A percentile compares a stretch with the other conserved stretches of the same genome.
Conservation (phyloP, 2,113 vertebrate genomes). For the Vidua macroura region DNA sequence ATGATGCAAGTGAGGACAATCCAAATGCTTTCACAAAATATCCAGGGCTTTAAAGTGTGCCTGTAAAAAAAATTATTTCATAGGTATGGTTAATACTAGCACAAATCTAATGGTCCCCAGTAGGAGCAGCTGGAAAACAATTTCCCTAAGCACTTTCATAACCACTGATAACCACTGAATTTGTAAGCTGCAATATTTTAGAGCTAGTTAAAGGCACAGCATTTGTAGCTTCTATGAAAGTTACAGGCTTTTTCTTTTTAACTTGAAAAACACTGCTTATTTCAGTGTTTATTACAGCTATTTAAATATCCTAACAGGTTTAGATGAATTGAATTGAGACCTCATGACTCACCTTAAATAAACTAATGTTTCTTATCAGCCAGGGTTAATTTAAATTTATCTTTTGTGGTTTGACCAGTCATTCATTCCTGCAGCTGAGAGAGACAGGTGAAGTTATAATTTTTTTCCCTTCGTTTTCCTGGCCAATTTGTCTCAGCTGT, state of each 20-base stretch:
- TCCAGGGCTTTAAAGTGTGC: background rate
- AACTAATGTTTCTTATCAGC: background rate
- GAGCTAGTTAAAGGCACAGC: background rate
- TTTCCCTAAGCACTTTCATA: background rate
- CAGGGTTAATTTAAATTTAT: background rate
- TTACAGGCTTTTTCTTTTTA: background rate
- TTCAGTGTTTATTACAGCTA: background rate
- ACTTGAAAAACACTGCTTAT: background rate
- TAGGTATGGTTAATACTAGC: background rate
- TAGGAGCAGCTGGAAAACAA: background rate
- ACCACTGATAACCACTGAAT: background rate
- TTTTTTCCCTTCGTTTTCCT: background rate
- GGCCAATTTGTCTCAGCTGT: background rate
- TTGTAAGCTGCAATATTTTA: background rate
- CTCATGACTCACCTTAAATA: background rate
- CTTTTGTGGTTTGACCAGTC: background rate
- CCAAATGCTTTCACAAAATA: background rate
- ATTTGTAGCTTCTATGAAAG: background rate
- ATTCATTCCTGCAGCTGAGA: background rate
- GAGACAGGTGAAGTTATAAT: background rate
- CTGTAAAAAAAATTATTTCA: background rate
- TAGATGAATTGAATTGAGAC: background rate
- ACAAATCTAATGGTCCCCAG: background rate
- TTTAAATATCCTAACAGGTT: background rate
- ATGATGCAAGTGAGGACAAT: background rate